Percentiles rank a stretch among this genome's conserved stretches.
Conservation (phyloP, 2,113 vertebrate genomes). For the Sigmodon hispidus region DNA sequence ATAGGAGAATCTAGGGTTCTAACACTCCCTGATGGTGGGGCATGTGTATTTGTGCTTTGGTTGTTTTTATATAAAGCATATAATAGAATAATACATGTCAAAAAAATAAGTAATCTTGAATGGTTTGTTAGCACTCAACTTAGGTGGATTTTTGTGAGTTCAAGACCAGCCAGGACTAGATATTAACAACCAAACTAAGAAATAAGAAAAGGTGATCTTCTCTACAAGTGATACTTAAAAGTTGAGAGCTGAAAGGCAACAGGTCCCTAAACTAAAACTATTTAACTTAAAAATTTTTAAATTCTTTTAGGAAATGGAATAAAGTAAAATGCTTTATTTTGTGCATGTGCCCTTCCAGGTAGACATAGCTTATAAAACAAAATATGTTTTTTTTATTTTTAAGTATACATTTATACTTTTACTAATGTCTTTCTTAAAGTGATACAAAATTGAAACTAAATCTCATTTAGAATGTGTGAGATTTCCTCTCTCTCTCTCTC, state of each 20-base stretch:
- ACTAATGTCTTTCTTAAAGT: background rate
- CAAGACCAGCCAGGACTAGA: background rate
- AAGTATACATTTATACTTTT: constrained; percentile 5
- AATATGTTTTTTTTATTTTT: background rate
- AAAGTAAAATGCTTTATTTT: constrained; percentile 4
- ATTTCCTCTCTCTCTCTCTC: background rate
- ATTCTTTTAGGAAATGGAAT: background rate
- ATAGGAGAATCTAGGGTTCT: background rate
- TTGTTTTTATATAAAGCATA: constrained; percentile 67
- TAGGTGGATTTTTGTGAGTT: background rate
- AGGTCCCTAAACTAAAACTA: background rate
- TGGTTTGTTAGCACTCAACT: background rate
- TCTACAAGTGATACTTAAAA: constrained; percentile 4
- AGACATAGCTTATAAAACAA: background rate
- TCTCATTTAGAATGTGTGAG: constrained; percentile 39
- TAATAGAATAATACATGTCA: constrained; percentile 70
- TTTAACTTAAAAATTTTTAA: constrained; percentile 5
- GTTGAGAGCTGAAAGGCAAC: background rate
- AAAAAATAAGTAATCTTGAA: too few species aligned
- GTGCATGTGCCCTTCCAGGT: background rate
- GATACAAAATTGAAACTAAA: background rate
- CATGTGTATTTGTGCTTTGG: constrained; percentile 9
- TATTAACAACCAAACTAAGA: background rate
- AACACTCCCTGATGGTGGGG: background rate
- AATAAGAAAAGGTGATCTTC: background rate